Evolutionary conservation across 1,140 invertebrate species (phyloP).

Genomic region (Augochlora pura): DNA sequence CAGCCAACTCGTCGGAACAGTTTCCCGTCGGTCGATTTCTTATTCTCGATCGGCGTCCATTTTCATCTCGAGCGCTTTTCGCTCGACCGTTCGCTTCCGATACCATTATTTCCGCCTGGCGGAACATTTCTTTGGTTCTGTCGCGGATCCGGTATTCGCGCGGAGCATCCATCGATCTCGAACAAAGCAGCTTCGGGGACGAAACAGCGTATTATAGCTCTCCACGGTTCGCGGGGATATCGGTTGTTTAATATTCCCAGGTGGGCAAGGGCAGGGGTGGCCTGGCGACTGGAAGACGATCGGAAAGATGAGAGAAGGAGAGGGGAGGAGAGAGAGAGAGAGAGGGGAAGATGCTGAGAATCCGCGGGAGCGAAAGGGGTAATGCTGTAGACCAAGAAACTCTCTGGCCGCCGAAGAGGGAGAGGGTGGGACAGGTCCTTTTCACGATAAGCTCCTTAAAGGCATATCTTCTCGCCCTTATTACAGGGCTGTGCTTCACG

Average conservation of each 20-base stretch:
- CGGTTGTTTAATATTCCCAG: conserved; percentile 51
- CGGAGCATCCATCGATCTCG: conserved; percentile 35
- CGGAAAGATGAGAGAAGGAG: neutral
- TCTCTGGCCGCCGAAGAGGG: neutral
- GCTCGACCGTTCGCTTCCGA: conserved; percentile 2
- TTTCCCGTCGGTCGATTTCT: conserved; percentile 2
- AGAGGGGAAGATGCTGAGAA: neutral
- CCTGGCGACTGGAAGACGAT: neutral
- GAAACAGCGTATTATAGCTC: conserved; percentile 46
- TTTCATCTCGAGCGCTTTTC: neutral
- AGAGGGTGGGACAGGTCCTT: conserved; percentile 18
- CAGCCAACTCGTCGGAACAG: neutral
- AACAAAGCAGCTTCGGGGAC: conserved; percentile 31
- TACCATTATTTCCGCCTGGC: conserved; percentile 22
- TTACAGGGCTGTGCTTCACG: conserved; percentile 63
- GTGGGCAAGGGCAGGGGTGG: neutral
- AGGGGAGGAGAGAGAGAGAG: neutral
- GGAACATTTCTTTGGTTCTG: neutral
- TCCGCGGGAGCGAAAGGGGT: conserved; percentile 10
- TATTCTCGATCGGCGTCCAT: conserved; percentile 9
- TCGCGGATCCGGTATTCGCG: neutral
- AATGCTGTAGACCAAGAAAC: conserved; percentile 11
- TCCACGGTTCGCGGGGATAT: conserved; percentile 28
- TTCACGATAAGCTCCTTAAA: conserved; percentile 66
- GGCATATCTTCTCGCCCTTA: conserved; percentile 66